Evolutionary conservation across 2,888 invertebrate species (phyloP), one percentile per base, ranked within the genome.

Genomic region (Meganola albula): DNA sequence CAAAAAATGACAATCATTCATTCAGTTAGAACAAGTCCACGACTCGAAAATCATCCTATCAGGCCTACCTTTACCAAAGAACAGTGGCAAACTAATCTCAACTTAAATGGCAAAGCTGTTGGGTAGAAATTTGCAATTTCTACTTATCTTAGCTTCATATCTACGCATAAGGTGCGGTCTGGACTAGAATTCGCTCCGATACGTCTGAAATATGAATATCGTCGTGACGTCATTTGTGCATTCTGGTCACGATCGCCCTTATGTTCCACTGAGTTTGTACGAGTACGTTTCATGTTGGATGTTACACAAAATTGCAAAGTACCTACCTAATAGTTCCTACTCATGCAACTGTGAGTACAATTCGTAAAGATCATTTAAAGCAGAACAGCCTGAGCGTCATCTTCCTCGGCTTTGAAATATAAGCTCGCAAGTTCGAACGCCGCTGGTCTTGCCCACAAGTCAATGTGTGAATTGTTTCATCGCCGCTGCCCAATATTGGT

Each of bases 151-250:
- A 39, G 37, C 21, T 34, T 31, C 20, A 38, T 49, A 40, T 48
- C 41, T 53, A 34, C 31, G 53, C 43, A 38, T 48, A 41, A 25
- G 37, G 40, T 49, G 27, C 24, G 27, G 29, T 36, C 45, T 58
- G 55, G 58, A 63, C 52, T 58, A 38, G 51, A 45, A 44, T 59
- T 58, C 58, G 51, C 46, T 42, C 54, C 61, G 63, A 68, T 71
- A 66, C 57, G 52, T 32, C 51, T 69, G 62, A 73, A 72, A 70
- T 72, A 72, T 72, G 71, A 71, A 72, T 74, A 73, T 70, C 59
- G 59, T 68, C 64, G 53, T 53, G 48, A 41, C 34, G 42, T 34
- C 54, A 40, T 58, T 64, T 58, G 48, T 61, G 49, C 37, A 71
- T 56, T 64, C 62, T 40, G 32, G 64, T 66, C 71, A 71, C 70